Evolutionary conservation across 2,797 vertebrate genomes (phyloP).

Genomic region (Amniataba percoides): DNA sequence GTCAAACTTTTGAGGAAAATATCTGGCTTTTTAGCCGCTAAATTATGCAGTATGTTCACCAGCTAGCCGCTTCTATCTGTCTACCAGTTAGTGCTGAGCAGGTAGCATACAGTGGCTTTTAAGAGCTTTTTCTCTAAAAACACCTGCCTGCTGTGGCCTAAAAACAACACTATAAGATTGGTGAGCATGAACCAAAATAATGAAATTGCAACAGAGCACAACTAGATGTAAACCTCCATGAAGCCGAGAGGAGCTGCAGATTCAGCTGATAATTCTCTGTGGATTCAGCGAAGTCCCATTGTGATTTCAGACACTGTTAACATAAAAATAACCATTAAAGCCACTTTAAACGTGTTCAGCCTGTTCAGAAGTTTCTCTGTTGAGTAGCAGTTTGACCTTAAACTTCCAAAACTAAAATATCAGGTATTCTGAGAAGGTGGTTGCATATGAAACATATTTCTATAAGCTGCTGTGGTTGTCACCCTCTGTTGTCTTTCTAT

Average conservation of each 20-base stretch:
- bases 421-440: background rate
- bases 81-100: background rate
- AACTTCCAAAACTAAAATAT: background rate
- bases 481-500: slow-evolving; percentile 29
- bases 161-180: background rate
- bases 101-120: background rate
- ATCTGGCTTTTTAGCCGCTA: background rate
- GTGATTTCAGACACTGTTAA: background rate
- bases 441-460: slow-evolving; percentile 30
- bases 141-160: background rate
- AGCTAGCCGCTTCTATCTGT: background rate
- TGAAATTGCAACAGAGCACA: too few species aligned
- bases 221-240: background rate
- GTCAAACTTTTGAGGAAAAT: background rate
- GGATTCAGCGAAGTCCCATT: background rate
- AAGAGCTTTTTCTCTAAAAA: background rate
- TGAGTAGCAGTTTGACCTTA: background rate
- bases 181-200: background rate
- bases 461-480: slow-evolving; percentile 18
- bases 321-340: background rate
- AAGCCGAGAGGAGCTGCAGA: background rate
- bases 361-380: slow-evolving; percentile 7
- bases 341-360: background rate
- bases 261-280: background rate
- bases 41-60: background rate